Conservation (phyloP, 1,140 invertebrate genomes). For the Tetranychus urticae region DNA sequence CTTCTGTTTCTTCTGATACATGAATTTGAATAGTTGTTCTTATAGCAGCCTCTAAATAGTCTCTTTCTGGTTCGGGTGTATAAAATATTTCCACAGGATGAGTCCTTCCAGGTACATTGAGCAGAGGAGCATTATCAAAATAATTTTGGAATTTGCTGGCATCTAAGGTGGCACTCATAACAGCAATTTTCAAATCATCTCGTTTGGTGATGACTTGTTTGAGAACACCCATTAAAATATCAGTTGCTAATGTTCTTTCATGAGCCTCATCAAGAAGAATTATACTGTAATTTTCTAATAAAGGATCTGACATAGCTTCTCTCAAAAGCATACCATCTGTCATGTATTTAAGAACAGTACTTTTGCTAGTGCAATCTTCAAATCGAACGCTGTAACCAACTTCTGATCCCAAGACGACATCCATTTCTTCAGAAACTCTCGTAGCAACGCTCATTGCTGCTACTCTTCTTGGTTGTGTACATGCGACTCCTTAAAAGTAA, state of each 20-base stretch:
- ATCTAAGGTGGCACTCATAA: slow-evolving; percentile 99
- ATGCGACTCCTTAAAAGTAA: slow-evolving; percentile 41
- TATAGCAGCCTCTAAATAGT: slow-evolving; percentile 96
- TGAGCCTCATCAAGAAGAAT: slow-evolving; percentile 97
- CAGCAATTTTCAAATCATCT: slow-evolving; percentile 80
- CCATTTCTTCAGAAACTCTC: slow-evolving; percentile 96
- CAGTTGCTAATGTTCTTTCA: slow-evolving; percentile 90
- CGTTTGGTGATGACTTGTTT: slow-evolving; percentile 93
- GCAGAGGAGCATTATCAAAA: slow-evolving; percentile 90
- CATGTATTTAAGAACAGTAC: slow-evolving; percentile 84
- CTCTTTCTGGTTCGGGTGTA: slow-evolving; percentile 90
- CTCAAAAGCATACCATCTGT: slow-evolving; percentile 98
- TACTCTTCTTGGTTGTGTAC: slow-evolving; percentile 89
- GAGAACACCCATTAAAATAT: slow-evolving; percentile 93
- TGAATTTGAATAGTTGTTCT: slow-evolving; percentile 97
- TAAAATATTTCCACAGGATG: slow-evolving; percentile 98
- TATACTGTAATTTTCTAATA: slow-evolving; percentile 78
- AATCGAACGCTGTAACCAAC: slow-evolving; percentile 99
- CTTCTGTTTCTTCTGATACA: slow-evolving; percentile 83
- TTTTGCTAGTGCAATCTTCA: slow-evolving; percentile 89
- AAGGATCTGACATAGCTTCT: slow-evolving; percentile 97
- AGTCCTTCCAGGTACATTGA: slow-evolving; percentile 91
- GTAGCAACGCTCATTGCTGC: slow-evolving; percentile 98
- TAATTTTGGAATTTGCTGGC: slow-evolving; percentile 97
- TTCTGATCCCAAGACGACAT: slow-evolving; percentile 83